These are phyloP conservation scores for Orchesella cincta DNA, from an alignment of 1,140 invertebrate species.

Conservation along the genomic window DNA sequence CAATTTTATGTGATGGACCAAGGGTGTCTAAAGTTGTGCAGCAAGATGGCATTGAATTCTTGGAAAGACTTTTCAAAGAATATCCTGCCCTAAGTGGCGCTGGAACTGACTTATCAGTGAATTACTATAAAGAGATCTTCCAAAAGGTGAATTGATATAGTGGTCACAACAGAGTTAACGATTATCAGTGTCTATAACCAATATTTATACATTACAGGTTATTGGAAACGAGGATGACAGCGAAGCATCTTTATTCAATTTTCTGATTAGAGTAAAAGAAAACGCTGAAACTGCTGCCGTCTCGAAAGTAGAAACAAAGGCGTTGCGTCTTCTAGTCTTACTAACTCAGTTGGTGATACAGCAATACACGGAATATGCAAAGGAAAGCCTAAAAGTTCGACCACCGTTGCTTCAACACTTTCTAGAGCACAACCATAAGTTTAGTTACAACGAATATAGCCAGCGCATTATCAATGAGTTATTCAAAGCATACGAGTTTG, in stretches of 20 bases:
- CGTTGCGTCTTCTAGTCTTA: neutral
- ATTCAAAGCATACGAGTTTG: neutral
- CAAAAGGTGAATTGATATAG: too few species aligned
- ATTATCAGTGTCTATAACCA: too few species aligned
- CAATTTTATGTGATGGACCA: neutral
- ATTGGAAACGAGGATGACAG: too few species aligned
- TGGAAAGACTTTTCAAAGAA: neutral
- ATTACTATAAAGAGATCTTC: conserved; percentile 15
- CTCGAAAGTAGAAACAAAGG: neutral
- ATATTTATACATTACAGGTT: too few species aligned
- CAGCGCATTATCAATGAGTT: neutral
- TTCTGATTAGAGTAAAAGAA: too few species aligned
- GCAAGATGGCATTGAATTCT: neutral
- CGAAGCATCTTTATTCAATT: too few species aligned
- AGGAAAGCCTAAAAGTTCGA: neutral
- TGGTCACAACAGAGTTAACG: too few species aligned
- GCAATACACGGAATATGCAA: neutral
- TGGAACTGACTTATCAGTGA: neutral
- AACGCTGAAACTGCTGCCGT: too few species aligned
- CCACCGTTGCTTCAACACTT: conserved; percentile 4
- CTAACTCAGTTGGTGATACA: neutral
- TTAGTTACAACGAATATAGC: neutral
- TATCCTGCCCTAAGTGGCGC: neutral
- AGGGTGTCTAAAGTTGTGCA: neutral
- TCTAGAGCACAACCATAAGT: neutral